Evolutionary conservation across 2,888 invertebrate species (phyloP), one percentile per base, ranked within the genome.

Genomic region (Acheta domesticus): DNA sequence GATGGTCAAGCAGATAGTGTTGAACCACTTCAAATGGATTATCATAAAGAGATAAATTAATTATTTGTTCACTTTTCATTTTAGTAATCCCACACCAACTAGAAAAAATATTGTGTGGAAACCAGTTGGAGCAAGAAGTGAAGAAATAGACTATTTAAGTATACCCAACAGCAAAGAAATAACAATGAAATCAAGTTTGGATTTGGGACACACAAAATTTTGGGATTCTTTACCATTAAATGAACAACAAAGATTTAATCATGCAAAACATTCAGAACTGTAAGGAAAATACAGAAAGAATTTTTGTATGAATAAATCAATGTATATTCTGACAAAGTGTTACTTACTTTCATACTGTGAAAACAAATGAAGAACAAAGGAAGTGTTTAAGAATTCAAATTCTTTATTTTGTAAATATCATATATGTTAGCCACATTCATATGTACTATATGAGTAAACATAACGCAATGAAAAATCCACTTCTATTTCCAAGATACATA

Each of bases 141-240:
- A 87, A 14, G 86, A 88, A 14, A 83, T 91, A 20, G 84, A 87
- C 81, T 91, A 89, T 84, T 83, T 92, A 80, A 88, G 90, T 74
- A 90, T 92, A 78, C 84, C 86, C 19, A 88, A 88, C 0, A 89
- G 91, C 0, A 16, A 21, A 23, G 75, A 75, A 12, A 36, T 75
- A 36, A 83, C 85, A 73, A 89, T 91, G 87, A 87, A 87, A 80
- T 84, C 86, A 8, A 86, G 85, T 80, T 83, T 86, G 0, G 88
- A 90, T 84, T 88, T 92, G 81, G 91, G 91, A 0, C 88, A 91
- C 48, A 87, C 87, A 49, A 84, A 89, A 73, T 92, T 93, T 86
- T 92, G 92, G 92, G 88, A 89, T 83, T 88, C 87, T 12, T 87
- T 92, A 1, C 88, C 89, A 0, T 89, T 92, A 62, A 84, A 88